Base-by-base conservation (phyloP, 2,113 vertebrate genomes). In the Loxodonta africana region DNA sequence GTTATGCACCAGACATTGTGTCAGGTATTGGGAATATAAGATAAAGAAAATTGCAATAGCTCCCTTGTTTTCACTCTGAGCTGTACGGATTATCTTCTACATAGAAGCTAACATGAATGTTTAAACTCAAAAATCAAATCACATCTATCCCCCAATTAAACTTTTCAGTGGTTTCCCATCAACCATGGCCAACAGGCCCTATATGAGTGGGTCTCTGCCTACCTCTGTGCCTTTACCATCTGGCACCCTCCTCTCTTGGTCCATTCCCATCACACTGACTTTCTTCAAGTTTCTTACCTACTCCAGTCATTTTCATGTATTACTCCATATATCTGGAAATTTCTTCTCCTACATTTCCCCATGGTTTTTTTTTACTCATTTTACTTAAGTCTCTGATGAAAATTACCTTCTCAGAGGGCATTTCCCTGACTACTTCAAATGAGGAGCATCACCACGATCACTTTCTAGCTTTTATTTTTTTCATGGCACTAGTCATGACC, bases 381-480 rank as follows among this genome's bases (percentile, higher is more conserved):
- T 83, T 21, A 88, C 20, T n/a, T 46, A 44, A 0, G 37, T 41
- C 62, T 93, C 73, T 88, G 28, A 1, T 90, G 77, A 83, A 62
- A 92, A 28, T 80, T 74, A 63, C 28, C 63, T 91, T 5, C 48
- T 95, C 53, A 90, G 17, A 44, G n/a, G 71, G 6, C 53, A 63
- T 80, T 77, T 65, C 44, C 46, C 15, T 97, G 57, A 95, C 0
- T 76, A 71, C 83, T 87, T 84, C 51, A 97, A 90, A 87, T 65
- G 37, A 97, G 8, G 10, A 92, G 6, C 41, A 83, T 65, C 20
- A 60, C 12, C 37, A 46, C 51, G 33, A 18, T 90, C 9, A 73
- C n/a, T 65, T 92, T 88, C 48, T 81, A 82, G 17, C 3, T 3
- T 90, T 91, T 81, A 60, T 94, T 97, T 74, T 33, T 87, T 83